Base-by-base conservation (phyloP, 2,797 vertebrate species). In the Acanthiza pusilla region DNA sequence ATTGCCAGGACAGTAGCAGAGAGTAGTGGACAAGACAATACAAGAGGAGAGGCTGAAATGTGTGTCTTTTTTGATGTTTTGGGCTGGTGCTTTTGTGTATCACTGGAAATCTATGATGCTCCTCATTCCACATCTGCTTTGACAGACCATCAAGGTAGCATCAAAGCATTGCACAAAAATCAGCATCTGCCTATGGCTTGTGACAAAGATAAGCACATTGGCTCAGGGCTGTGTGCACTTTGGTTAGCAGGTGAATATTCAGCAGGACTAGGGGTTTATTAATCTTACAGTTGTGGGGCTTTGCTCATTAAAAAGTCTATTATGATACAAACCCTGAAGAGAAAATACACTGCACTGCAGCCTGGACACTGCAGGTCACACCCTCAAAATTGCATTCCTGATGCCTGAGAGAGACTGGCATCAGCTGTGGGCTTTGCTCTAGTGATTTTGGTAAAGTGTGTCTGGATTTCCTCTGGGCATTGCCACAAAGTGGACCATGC, bases 371-470 rank as follows among this genome's bases (percentile, higher is more conserved):
- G 42, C 4, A 16, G 62, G 32, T 75, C 19, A 21, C 73, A 21
- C 8, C 22, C 21, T 34, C 47, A 36, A 40, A 63, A 71, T 25
- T 11, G 21, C 23, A 47, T n/a, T n/a, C 11, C 10, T 1, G 13
- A 26, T 78, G 38, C 61, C 43, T 16, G 53, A n/a, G 18, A 27
- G 20, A 43, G 23, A 7, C 34, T 60, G 57, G 27, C 45, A n/a
- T 27, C 25, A 2, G 40, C 25, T 10, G 36, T 7, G 57, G n/a
- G 30, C 11, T 74, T 47, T 40, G 10, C 72, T 32, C 34, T 11
- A 5, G 8, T 3, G 5, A 6, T 63, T 89, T 47, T 25, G 9
- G 3, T 23, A 3, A 3, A 10, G 17, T 0, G 5, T 5, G 26
- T 4, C 26, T 11, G 27, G 10, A 4, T 47, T 74, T 54, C 43